These are phyloP conservation scores for Botia kubotai DNA, from an alignment of 2,797 vertebrate species.

Conservation along the genomic window DNA sequence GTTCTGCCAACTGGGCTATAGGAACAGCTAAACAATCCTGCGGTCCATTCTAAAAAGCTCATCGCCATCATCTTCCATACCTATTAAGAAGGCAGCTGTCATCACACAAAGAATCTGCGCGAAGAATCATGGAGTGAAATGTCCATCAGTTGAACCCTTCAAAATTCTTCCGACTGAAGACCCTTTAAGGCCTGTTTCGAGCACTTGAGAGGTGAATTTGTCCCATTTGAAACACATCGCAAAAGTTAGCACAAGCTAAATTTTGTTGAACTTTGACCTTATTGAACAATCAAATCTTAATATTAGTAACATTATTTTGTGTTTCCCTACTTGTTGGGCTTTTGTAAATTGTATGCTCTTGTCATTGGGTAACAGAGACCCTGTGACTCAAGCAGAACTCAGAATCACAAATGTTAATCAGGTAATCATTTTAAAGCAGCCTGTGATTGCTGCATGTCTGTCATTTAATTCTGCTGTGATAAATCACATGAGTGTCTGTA, in stretches of 20 bases:
- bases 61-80: too few species aligned
- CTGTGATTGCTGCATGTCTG: neutral
- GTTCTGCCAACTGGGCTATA: too few species aligned
- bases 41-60: too few species aligned
- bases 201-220: too few species aligned
- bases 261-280: neutral
- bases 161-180: too few species aligned
- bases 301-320: neutral
- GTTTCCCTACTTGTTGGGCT: neutral
- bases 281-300: neutral
- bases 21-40: too few species aligned
- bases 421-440: neutral
- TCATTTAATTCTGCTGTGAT: slow-evolving; percentile 39
- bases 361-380: neutral
- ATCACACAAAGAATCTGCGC: too few species aligned
- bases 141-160: too few species aligned
- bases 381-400: neutral
- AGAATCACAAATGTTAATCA: neutral
- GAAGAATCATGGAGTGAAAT: too few species aligned
- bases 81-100: too few species aligned
- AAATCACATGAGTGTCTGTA: slow-evolving; percentile 37
- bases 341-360: neutral
- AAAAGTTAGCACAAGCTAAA: neutral
- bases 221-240: neutral
- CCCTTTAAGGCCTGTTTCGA: too few species aligned